These are phyloP conservation scores for Watsonalla binaria DNA, from an alignment of 2,888 invertebrate species.

Conservation along the genomic window DNA sequence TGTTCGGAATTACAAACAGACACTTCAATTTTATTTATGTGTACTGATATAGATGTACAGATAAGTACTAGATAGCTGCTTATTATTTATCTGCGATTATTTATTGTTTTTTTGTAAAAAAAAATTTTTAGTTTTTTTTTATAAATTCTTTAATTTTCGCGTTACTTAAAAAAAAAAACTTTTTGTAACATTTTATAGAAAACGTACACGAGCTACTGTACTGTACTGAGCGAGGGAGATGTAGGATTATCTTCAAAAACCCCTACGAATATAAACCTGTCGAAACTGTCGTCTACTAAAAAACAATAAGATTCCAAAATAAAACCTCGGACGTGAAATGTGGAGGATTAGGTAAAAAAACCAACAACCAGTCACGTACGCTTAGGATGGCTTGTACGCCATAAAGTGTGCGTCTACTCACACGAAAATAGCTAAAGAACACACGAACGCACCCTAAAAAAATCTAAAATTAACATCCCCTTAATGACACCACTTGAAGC, in stretches of 20 bases:
- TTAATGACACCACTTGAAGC: conserved; percentile 37
- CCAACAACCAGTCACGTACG: conserved; percentile 39
- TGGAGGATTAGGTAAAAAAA: conserved; percentile 25
- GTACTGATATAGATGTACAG: too few relatives aligned
- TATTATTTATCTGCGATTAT: too few relatives aligned
- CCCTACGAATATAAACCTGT: conserved; percentile 22
- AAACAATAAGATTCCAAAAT: conserved; percentile 27
- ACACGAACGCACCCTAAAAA: conserved; percentile 41
- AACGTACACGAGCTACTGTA: too few relatives aligned
- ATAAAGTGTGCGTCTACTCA: conserved; percentile 28
- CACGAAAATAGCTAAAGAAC: conserved; percentile 50
- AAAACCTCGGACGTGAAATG: conserved; percentile 19
- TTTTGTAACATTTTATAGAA: too few relatives aligned
- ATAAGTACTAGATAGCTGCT: too few relatives aligned
- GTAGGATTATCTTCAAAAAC: not conserved
- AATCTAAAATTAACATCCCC: conserved; percentile 64
- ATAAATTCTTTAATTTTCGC: too few relatives aligned
- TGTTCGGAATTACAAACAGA: too few relatives aligned
- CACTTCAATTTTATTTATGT: too few relatives aligned
- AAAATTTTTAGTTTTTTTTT: too few relatives aligned
- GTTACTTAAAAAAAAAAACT: too few relatives aligned
- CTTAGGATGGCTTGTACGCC: conserved; percentile 24
- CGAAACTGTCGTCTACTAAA: conserved; percentile 24
- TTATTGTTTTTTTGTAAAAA: too few relatives aligned
- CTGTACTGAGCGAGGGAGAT: not conserved